These are phyloP conservation scores for Dasyprocta punctata DNA, from an alignment of 2,113 vertebrate species.

Conservation along the genomic window DNA sequence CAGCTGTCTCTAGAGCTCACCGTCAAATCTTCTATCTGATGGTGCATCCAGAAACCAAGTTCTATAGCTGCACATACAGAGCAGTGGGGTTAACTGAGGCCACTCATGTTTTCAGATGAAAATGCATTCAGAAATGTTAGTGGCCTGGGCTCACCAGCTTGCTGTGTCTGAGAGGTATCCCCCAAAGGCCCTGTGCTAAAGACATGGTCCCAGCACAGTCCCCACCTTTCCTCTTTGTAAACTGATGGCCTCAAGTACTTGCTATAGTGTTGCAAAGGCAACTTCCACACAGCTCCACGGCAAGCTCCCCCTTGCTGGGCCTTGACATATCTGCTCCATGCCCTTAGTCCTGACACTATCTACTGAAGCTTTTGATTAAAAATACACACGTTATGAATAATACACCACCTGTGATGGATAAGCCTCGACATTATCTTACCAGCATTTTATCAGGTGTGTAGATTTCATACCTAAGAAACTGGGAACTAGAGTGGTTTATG, in stretches of 20 bases:
- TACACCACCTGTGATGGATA: background rate
- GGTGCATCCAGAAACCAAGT: background rate
- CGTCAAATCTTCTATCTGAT: background rate
- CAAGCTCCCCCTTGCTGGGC: background rate
- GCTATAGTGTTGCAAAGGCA: background rate
- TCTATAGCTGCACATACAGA: background rate
- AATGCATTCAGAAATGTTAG: background rate
- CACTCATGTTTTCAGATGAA: background rate
- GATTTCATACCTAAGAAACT: background rate
- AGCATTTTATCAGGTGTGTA: background rate
- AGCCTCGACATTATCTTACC: background rate
- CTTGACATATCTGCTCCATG: background rate
- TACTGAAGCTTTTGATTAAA: slow-evolving; percentile 22
- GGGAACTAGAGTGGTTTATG: background rate
- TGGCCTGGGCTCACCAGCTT: too few species aligned
- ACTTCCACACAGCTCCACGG: background rate
- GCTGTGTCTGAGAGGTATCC: too few species aligned
- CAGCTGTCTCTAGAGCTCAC: background rate
- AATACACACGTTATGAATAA: slow-evolving; percentile 13
- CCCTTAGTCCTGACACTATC: background rate
- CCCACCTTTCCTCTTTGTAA: background rate
- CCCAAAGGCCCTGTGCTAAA: background rate
- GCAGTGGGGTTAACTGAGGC: background rate
- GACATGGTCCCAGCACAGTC: background rate
- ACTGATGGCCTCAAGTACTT: background rate